These are phyloP conservation scores for Syngnathus rostellatus DNA, from an alignment of 2,797 vertebrate species.

Conservation along the genomic window DNA sequence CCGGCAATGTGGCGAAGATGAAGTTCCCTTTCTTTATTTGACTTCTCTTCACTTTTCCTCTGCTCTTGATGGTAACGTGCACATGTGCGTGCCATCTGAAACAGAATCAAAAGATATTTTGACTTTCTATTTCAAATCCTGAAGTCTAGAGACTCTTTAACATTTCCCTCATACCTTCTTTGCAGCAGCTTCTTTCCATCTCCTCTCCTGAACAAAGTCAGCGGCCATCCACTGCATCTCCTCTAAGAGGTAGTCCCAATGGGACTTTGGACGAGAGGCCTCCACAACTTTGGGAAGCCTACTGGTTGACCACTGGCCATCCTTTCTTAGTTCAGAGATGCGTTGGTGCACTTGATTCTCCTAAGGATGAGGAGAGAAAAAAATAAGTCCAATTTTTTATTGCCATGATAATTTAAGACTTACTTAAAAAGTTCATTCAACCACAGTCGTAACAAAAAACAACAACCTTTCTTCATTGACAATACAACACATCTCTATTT, in stretches of 20 bases:
- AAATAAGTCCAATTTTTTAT: slow-evolving; percentile 8
- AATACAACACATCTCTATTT: too few species aligned
- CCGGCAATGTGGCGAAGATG: slow-evolving; percentile 82
- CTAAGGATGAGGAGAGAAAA: slow-evolving; percentile 48
- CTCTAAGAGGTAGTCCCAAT: slow-evolving; percentile 97
- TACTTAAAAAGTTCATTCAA: too few species aligned
- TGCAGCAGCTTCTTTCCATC: slow-evolving; percentile 96
- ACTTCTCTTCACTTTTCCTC: slow-evolving; percentile 74
- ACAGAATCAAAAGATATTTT: not conserved
- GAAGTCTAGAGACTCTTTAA: not conserved
- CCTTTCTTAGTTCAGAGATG: slow-evolving; percentile 89
- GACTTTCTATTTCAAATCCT: not conserved
- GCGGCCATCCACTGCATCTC: slow-evolving; percentile 99
- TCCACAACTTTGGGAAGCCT: slow-evolving; percentile 90
- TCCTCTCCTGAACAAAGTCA: slow-evolving; percentile 94
- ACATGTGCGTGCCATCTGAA: slow-evolving; percentile 84
- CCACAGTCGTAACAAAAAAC: too few species aligned
- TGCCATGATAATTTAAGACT: too few species aligned
- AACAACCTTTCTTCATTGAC: too few species aligned
- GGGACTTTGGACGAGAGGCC: slow-evolving; percentile 84
- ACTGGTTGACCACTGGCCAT: slow-evolving; percentile 90
- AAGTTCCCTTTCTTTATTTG: slow-evolving; percentile 77
- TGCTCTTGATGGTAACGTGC: slow-evolving; percentile 82
- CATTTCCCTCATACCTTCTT: slow-evolving; percentile 78
- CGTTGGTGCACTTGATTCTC: slow-evolving; percentile 93